Evolutionary conservation across 2,888 invertebrate genomes (phyloP).

Genomic region (Drepanosiphum platanoidis): DNA sequence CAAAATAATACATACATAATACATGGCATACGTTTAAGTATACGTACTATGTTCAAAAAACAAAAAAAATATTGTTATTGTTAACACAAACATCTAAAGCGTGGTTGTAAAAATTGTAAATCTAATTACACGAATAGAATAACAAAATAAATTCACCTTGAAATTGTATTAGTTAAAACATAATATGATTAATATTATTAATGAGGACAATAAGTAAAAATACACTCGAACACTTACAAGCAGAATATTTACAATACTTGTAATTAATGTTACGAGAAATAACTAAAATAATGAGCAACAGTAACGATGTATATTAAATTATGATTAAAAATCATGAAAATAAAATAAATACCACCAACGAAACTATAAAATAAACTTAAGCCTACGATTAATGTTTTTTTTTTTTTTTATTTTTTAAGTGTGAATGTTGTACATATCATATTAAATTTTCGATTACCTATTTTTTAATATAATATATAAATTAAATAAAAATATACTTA

Average conservation of each 20-base stretch:
- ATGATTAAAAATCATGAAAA: background rate
- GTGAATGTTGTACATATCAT: too few relatives aligned
- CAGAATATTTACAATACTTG: background rate
- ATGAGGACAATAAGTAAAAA: background rate
- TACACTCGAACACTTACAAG: background rate
- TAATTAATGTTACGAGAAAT: background rate
- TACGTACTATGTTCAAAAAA: background rate
- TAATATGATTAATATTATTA: background rate
- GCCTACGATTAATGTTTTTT: background rate
- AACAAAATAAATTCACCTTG: slow-evolving; percentile 11
- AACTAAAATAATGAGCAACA: background rate
- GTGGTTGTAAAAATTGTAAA: background rate
- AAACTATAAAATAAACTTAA: background rate
- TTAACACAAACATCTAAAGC: background rate
- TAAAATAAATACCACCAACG: background rate
- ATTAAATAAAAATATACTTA: background rate
- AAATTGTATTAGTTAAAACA: slow-evolving; percentile 13
- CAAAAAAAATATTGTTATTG: background rate
- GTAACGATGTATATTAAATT: too few relatives aligned
- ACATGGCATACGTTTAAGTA: background rate
- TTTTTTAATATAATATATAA: background rate
- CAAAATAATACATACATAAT: background rate
- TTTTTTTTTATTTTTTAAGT: too few relatives aligned
- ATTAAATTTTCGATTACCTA: background rate
- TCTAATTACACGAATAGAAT: slow-evolving; percentile 8